Evolutionary conservation across 1,140 invertebrate genomes (phyloP).

Genomic region (silkworm (Bombyx mori)): ASM3026992v2 NC_085121.1:5333001-5333500

Average conservation of each 20-base stretch:
- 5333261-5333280: conserved; percentile 49
- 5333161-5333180: conserved; percentile 56
- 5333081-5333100: conserved; percentile 38
- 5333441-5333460: too few species aligned
- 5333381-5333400: conserved; percentile 24
- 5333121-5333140: conserved; percentile 59
- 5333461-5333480: too few species aligned
- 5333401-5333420: conserved; percentile 38
- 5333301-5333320: not conserved
- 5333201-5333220: conserved; percentile 58
- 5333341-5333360: conserved; percentile 9
- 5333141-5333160: conserved; percentile 49
- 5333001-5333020: conserved; percentile 70
- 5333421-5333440: conserved; percentile 31
- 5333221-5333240: conserved; percentile 68
- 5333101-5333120: conserved; percentile 57
- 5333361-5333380: conserved; percentile 28
- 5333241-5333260: conserved; percentile 70
- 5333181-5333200: conserved; percentile 41
- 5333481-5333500: too few species aligned
- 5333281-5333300: conserved; percentile 7
- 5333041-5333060: conserved; percentile 51
- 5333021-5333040: conserved; percentile 63
- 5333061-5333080: conserved; percentile 46
- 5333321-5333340: not conserved